Evolutionary conservation across 2,113 vertebrate species (phyloP).

Genomic region (Petaurus breviceps): DNA sequence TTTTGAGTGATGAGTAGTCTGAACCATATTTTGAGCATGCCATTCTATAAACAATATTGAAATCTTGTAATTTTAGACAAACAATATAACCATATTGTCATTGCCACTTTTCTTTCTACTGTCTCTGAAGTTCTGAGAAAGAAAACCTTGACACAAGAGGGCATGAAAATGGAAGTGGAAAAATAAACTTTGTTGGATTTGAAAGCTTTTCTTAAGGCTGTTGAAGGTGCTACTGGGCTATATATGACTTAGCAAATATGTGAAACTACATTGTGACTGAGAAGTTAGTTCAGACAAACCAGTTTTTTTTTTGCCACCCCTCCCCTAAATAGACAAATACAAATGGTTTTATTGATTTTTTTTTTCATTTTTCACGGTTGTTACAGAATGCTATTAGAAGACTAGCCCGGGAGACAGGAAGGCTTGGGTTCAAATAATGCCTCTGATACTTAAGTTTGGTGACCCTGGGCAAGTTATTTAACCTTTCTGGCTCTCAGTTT

Average conservation of each 20-base stretch:
- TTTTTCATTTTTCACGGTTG: background rate
- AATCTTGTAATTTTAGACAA: background rate
- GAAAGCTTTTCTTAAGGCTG: conserved; percentile 11
- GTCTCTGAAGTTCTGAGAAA: background rate
- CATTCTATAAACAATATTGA: conserved; percentile 1
- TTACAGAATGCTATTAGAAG: background rate
- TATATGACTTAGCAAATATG: background rate
- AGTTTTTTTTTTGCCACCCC: background rate
- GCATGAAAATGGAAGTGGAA: background rate
- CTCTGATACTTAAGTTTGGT: background rate
- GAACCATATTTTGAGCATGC: conserved; percentile 18
- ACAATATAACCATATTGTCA: background rate
- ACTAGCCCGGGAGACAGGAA: background rate
- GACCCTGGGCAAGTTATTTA: background rate
- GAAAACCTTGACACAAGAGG: background rate
- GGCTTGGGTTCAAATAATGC: background rate
- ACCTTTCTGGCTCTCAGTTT: background rate
- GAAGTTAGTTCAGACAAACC: background rate
- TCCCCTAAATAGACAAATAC: background rate
- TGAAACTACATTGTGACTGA: background rate
- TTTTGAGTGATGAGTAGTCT: background rate
- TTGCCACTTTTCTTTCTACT: background rate
- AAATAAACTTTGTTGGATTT: background rate
- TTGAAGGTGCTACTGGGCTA: background rate
- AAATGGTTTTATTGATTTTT: background rate